Conservation (phyloP, 64 coral and sea anemone species). For the Porites lutea region DNA sequence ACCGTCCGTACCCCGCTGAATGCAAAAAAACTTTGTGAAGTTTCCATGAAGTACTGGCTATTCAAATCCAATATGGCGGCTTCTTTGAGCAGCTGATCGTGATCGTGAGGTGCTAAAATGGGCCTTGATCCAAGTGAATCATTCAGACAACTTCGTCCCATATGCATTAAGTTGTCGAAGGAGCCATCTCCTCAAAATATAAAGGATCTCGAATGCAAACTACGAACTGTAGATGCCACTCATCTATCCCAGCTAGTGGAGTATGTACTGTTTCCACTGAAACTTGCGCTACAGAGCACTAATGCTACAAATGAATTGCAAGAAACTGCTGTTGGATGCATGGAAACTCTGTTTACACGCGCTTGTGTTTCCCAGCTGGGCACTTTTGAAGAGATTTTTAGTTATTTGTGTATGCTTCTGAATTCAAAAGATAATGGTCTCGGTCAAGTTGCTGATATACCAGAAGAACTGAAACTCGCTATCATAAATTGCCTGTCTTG, state of each 20-base stretch:
- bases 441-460: constrained; percentile 27
- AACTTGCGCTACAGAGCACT: constrained; percentile 70
- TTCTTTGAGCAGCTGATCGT: not conserved
- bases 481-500: constrained; percentile 65
- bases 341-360: constrained; percentile 41
- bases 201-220: constrained; percentile 54
- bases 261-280: constrained; percentile 83
- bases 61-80: not conserved
- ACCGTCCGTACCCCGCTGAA: too few relatives aligned
- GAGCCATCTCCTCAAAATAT: constrained; percentile 52
- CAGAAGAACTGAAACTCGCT: constrained; percentile 84
- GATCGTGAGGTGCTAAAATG: not conserved
- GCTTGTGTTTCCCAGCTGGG: constrained; percentile 46
- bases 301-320: constrained; percentile 67
- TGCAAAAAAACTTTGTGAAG: too few relatives aligned
- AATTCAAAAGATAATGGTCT: constrained; percentile 36
- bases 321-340: constrained; percentile 70
- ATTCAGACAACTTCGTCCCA: constrained; percentile 72
- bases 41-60: too few relatives aligned
- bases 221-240: constrained; percentile 4
- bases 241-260: constrained; percentile 62
- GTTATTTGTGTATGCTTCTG: constrained; percentile 60
- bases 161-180: constrained; percentile 77
- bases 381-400: constrained; percentile 69
- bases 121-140: constrained; percentile 62